phyloP scores from a whole-genome alignment of 2,888 invertebrate species.

The Drosophila multiciliata region DNA sequence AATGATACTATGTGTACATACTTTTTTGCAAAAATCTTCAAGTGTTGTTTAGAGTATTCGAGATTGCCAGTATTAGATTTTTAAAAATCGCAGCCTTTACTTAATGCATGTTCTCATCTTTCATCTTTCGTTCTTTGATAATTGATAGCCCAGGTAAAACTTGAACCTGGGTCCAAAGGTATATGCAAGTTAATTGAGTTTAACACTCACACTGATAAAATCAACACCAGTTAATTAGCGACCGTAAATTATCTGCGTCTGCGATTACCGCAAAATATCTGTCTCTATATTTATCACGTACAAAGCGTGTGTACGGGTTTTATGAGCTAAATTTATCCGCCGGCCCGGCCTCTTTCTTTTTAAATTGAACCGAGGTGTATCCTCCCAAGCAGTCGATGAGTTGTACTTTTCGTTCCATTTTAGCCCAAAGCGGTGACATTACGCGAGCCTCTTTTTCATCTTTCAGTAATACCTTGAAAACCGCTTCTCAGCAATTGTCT shows the following conservation, averaged over 20 bases:
- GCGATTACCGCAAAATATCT: conserved; percentile 23
- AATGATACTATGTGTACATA: conserved; percentile 11
- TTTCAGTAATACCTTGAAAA: conserved; percentile 36
- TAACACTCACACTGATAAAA: conserved; percentile 46
- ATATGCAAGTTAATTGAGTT: conserved; percentile 26
- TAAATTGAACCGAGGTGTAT: conserved; percentile 14
- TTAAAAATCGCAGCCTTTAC: conserved; percentile 8
- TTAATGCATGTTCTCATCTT: not conserved
- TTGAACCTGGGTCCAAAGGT: conserved; percentile 41
- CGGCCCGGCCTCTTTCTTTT: not conserved
- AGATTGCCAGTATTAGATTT: not conserved
- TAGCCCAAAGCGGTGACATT: conserved; percentile 6
- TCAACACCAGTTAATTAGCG: conserved; percentile 63
- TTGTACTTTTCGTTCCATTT: conserved; percentile 34
- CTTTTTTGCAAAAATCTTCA: conserved; percentile 19
- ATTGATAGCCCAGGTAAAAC: conserved; percentile 4
- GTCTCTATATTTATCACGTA: conserved; percentile 48
- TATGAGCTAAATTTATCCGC: conserved; percentile 1
- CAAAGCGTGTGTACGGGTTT: conserved; percentile 8
- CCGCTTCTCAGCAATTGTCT: conserved; percentile 26
- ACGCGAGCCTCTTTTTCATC: conserved; percentile 41
- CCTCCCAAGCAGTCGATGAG: conserved; percentile 14
- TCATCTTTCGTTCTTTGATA: conserved; percentile 6
- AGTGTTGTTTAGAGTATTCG: not conserved
- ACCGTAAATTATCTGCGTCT: conserved; percentile 47